Percentiles rank a stretch among this genome's conserved stretches.
These are phyloP conservation scores for Scaptomyza flava DNA, from an alignment of 2,888 invertebrate species.

Conservation along the genomic window DNA sequence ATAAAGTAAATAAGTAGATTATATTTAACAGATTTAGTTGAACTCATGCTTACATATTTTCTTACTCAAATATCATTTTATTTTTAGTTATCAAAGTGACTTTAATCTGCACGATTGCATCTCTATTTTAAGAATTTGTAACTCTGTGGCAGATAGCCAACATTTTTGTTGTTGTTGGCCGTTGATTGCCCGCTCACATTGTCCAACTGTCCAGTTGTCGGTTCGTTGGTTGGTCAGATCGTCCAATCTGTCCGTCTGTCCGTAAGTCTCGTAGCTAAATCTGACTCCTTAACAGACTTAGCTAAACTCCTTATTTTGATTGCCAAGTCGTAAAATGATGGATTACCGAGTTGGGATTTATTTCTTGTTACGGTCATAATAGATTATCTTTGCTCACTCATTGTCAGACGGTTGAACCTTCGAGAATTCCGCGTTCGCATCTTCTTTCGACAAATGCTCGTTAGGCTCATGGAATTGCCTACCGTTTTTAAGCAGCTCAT, in stretches of 20 bases:
- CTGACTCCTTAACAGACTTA: constrained; percentile 56
- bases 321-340: constrained; percentile 78
- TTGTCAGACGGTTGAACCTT: constrained; percentile 57
- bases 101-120: constrained; percentile 14
- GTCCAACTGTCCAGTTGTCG: constrained; percentile 28
- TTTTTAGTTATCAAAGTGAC: no score
- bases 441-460: constrained; percentile 68
- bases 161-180: constrained; percentile 41
- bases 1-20: no score
- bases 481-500: constrained; percentile 51
- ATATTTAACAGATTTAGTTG: no score
- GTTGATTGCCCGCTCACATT: constrained; percentile 63
- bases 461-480: constrained; percentile 57
- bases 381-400: constrained; percentile 80
- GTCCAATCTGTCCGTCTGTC: no score
- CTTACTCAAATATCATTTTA: no score
- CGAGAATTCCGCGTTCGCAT: constrained; percentile 30
- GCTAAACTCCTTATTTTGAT: constrained; percentile 80
- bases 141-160: constrained; percentile 30
- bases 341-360: constrained; percentile 79
- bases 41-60: no score
- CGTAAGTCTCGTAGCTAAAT: background rate
- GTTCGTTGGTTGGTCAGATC: background rate
- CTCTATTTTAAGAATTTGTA: constrained; percentile 21
- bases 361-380: constrained; percentile 80